Evolutionary conservation across 1,140 invertebrate species (phyloP).

Genomic region (Oncopodura yosiiana): DNA sequence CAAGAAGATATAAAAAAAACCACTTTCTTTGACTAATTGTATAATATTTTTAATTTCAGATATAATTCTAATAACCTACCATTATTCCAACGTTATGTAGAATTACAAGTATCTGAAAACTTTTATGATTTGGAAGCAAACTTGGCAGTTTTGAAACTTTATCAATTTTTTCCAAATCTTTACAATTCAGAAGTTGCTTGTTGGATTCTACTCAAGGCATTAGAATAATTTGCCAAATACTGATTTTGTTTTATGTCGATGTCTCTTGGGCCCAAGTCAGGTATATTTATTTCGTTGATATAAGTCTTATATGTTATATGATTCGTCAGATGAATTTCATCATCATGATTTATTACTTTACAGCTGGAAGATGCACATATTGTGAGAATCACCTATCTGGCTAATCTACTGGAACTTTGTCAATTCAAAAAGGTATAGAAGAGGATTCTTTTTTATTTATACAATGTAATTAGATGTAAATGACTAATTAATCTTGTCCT

Average conservation of each 20-base stretch:
- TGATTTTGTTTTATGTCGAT: constrained; percentile 94
- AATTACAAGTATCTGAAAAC: constrained; percentile 84
- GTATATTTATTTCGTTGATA: constrained; percentile 43
- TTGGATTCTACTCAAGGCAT: constrained; percentile 81
- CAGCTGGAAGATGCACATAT: constrained; percentile 74
- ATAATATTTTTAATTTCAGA: constrained; percentile 44
- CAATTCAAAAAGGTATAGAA: constrained; percentile 83
- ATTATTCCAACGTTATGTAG: constrained; percentile 82
- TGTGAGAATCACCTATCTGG: constrained; percentile 74
- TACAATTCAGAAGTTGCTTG: constrained; percentile 72
- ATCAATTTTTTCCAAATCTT: constrained; percentile 87
- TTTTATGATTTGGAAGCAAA: constrained; percentile 94
- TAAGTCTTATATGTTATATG: neutral
- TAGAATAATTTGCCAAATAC: constrained; percentile 94
- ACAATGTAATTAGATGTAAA: too few relatives aligned
- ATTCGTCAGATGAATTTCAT: neutral
- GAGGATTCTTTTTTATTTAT: too few relatives aligned
- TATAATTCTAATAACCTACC: constrained; percentile 91
- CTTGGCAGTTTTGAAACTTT: constrained; percentile 77
- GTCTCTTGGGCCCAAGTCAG: constrained; percentile 73
- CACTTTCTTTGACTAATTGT: neutral
- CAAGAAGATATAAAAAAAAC: neutral
- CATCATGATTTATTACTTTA: constrained; percentile 37
- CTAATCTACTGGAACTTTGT: constrained; percentile 83
- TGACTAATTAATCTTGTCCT: too few relatives aligned